Evolutionary conservation across 2,888 invertebrate genomes (phyloP).

Genomic region (Willowsia nigromaculata): DNA sequence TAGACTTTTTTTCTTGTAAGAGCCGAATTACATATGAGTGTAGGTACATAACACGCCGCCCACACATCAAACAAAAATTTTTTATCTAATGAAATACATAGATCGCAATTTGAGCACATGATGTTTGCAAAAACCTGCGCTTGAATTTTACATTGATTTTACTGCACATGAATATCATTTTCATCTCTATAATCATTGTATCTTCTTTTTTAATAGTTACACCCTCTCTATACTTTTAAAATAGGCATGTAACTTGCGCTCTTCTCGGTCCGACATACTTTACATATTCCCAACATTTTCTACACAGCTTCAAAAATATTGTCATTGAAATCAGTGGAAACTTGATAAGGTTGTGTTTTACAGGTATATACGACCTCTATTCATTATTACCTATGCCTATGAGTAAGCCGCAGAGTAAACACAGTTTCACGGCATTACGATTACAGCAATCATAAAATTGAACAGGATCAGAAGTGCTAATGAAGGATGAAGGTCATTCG

Average conservation of each 20-base stretch:
- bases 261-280: no score
- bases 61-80: conserved; percentile 8
- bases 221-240: not conserved
- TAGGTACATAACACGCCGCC: not conserved
- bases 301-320: no score
- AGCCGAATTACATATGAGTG: not conserved
- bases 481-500: conserved; percentile 66
- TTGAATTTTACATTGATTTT: conserved; percentile 11
- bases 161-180: not conserved
- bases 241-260: not conserved
- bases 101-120: conserved; percentile 8
- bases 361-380: not conserved
- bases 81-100: not conserved
- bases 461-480: conserved; percentile 65
- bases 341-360: not conserved
- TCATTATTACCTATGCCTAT: not conserved
- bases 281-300: no score
- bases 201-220: conserved; percentile 20
- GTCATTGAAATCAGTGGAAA: no score
- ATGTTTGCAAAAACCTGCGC: not conserved
- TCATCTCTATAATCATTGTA: not conserved
- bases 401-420: not conserved
- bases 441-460: conserved; percentile 23
- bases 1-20: not conserved
- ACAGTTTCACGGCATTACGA: conserved; percentile 15